Evolutionary conservation across 2,797 vertebrate genomes (phyloP).

Genomic region (Distichodus sexfasciatus): DNA sequence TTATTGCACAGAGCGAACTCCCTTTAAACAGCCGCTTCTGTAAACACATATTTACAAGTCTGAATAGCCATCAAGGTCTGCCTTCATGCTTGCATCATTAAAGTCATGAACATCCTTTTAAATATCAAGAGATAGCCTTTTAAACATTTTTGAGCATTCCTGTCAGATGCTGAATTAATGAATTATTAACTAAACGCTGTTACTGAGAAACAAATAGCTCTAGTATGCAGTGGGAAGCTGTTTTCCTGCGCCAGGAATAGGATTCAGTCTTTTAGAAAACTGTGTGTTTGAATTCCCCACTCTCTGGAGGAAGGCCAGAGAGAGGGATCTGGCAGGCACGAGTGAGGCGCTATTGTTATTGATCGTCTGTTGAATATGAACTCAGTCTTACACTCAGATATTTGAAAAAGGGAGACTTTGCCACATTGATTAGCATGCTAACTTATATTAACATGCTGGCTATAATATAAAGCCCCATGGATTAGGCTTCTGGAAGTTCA

Average conservation of each 20-base stretch:
- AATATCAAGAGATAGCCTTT: conserved; percentile 21
- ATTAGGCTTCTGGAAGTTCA: too few relatives aligned
- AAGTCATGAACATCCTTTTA: conserved; percentile 29
- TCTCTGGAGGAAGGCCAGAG: conserved; percentile 45
- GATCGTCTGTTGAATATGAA: conserved; percentile 49
- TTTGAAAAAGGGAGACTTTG: conserved; percentile 42
- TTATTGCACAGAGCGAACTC: conserved; percentile 11
- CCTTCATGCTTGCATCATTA: conserved; percentile 39
- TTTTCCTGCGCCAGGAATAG: conserved; percentile 41
- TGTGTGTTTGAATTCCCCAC: conserved; percentile 41
- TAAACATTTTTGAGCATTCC: conserved; percentile 33
- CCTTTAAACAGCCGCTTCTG: conserved; percentile 15
- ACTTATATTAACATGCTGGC: conserved; percentile 25
- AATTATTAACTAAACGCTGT: conserved; percentile 36
- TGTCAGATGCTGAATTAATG: conserved; percentile 37
- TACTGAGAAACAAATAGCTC: conserved; percentile 27
- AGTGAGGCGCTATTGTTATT: conserved; percentile 43
- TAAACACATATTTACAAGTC: conserved; percentile 28
- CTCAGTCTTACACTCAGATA: conserved; percentile 37
- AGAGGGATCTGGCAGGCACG: conserved; percentile 47
- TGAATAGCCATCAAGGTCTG: conserved; percentile 25
- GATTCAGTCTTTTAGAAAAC: conserved; percentile 36
- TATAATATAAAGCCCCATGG: conserved; percentile 4
- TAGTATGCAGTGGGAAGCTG: conserved; percentile 40
- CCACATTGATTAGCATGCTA: conserved; percentile 36